Evolutionary conservation across 2,797 vertebrate species (phyloP), one percentile per base, ranked within the genome.

Genomic region (Syncerus caffer): DNA sequence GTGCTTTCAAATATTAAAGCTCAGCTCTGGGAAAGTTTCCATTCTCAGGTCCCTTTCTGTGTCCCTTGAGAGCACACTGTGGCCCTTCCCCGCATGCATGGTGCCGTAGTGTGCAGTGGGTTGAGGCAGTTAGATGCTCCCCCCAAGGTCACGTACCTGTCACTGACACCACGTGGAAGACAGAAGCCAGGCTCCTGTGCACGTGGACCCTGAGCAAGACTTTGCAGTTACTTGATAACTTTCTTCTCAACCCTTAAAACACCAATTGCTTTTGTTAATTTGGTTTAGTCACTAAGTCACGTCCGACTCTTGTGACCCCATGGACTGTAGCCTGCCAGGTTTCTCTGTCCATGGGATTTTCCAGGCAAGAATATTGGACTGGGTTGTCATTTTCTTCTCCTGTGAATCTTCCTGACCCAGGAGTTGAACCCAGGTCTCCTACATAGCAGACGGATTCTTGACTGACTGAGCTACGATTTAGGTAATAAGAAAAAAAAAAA

Each of bases 1-100:
- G 7, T 21, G 47, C 60, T 84, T 88, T 85, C 64, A 55, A 74
- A 88, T 53, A 21, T 27, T 45, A 57, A 58, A 90, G 60, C 57
- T 84, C 29, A 71, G 17, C 21, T 50, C 88, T 7, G 23, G 55
- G 58, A 31, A 97, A 47, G 67, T 76, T 85, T 89, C 57, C 25
- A 1, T n/a, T 67, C 42, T 23, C 14, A 1, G 5, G 17, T 51
- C 21, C 15, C 57, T 58, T 53, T 83, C 60, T 71, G 7, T 13
- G 25, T 83, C 21, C 6, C 78, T 53, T 45, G 12, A 21, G 45
- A 85, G 38, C 21, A 6, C 10, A 0, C 42, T 3, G 19, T 4
- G 4, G 3, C 2, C 34, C 4, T 38, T 34, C 13, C 23, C 16
- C 2, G 0, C 12, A 4, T 27, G 6, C 25, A 7, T 12, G 34